Evolutionary conservation across 2,797 vertebrate genomes (phyloP), one percentile per base, ranked within the genome.

Genomic region (Molossus molossus): DNA sequence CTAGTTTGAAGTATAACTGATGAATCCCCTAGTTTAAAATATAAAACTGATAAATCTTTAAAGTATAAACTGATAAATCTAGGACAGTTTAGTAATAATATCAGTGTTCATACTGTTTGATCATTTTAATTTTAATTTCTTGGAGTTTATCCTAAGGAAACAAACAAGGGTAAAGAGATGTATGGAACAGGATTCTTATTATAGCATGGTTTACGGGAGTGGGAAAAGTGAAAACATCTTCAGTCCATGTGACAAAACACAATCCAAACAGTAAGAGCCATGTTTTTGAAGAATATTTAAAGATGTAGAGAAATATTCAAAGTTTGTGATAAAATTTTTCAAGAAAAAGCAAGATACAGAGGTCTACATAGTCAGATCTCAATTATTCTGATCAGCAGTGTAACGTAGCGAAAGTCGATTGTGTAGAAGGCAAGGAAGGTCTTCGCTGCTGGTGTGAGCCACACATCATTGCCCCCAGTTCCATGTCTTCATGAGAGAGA

Each of bases 281-380:
- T 58, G 21, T 21, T 95, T 91, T 87, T 79, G 58, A 87, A 45
- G 81, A 76, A 33, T 37, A 73, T 80, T 92, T 90, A 92, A 76
- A 50, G 29, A 81, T 75, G 45, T 1, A 29, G 73, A 91, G 40
- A 73, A 33, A 9, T 45, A 7, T 15, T 86, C 23, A 53, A 2
- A 50, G 23, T 90, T 55, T 80, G 25, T 94, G n/a, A 53, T 81
- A 4, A 2, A 40, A 6, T 72, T 90, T 85, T 86, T 81, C 7
- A 58, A 86, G 79, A 55, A n/a, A 85, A 88, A 70, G 25, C 37
- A 17, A 58, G 40, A 21, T 45, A 5, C 10, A 53, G 72, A 91
- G 69, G 9, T 62, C 57, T 76, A 1, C 53, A 15, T 75, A 37
- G 27, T 72, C 13, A 11, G 2, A 10, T 33, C 27, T 33, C 18